These are phyloP conservation scores for Pollenia griseotomentosa DNA, from an alignment of 2,888 invertebrate species.

Conservation along the genomic window DNA sequence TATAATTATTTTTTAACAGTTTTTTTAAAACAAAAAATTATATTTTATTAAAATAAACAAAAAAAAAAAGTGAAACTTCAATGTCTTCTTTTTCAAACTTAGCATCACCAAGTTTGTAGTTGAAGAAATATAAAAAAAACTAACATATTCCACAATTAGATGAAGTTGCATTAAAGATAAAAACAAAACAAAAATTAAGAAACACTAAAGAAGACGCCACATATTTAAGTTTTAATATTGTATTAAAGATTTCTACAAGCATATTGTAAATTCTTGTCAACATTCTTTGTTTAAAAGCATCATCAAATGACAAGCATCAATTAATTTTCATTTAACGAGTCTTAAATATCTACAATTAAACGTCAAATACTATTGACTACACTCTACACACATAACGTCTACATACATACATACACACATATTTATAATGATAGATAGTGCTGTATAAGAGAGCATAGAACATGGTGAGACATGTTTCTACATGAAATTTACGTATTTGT, in stretches of 20 bases:
- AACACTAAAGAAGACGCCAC: slow-evolving; percentile 69
- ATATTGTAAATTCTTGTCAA: slow-evolving; percentile 71
- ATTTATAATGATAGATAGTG: background rate
- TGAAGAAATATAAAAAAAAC: slow-evolving; percentile 23
- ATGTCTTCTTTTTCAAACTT: slow-evolving; percentile 16
- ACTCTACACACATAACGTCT: background rate
- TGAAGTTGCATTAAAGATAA: slow-evolving; percentile 11
- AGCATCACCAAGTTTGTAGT: slow-evolving; percentile 45
- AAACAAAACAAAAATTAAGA: background rate
- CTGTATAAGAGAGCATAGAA: background rate
- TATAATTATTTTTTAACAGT: slow-evolving; percentile 56
- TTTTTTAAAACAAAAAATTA: slow-evolving; percentile 18
- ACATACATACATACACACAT: too few relatives aligned
- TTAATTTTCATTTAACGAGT: slow-evolving; percentile 68
- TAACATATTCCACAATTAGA: slow-evolving; percentile 38
- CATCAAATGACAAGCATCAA: slow-evolving; percentile 69
- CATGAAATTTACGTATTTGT: background rate
- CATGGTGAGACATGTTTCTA: background rate
- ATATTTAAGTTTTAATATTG: slow-evolving; percentile 51
- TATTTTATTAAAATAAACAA: slow-evolving; percentile 17
- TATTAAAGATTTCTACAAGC: slow-evolving; percentile 65
- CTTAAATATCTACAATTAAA: slow-evolving; percentile 63
- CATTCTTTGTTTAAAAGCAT: slow-evolving; percentile 66
- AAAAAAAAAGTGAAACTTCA: slow-evolving; percentile 12
- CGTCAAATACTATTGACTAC: slow-evolving; percentile 19